phyloP scores from a whole-genome alignment of 1,140 invertebrate genomes.

The Nixonia krombeini region DNA sequence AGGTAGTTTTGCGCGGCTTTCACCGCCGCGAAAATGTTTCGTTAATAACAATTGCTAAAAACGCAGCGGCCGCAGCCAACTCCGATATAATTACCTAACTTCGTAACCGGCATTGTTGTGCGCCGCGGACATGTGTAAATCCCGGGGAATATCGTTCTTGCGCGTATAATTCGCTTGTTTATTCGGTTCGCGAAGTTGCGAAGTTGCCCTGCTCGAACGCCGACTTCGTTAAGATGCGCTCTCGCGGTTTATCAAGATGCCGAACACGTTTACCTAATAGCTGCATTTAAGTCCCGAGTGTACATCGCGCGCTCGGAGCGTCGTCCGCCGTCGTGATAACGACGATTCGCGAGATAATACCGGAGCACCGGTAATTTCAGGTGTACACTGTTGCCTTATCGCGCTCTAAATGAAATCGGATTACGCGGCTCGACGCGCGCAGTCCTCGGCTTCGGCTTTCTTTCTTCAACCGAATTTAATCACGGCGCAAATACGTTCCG shows the following conservation, averaged over 20 bases:
- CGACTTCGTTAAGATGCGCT: constrained; percentile 37
- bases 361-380: constrained; percentile 44
- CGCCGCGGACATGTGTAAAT: too few relatives aligned
- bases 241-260: constrained; percentile 46
- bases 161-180: constrained; percentile 35
- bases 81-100: background rate
- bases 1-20: too few relatives aligned
- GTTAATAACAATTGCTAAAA: too few relatives aligned
- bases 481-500: too few relatives aligned
- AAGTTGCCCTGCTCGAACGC: constrained; percentile 11
- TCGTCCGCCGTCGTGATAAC: constrained; percentile 36
- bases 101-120: background rate
- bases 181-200: constrained; percentile 28
- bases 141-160: constrained; percentile 26
- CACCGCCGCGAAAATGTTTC: too few relatives aligned
- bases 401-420: constrained; percentile 41
- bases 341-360: constrained; percentile 37
- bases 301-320: constrained; percentile 42
- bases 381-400: constrained; percentile 42
- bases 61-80: too few relatives aligned
- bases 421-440: constrained; percentile 26
- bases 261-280: constrained; percentile 50
- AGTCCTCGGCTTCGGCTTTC: too few relatives aligned
- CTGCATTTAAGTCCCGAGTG: constrained; percentile 49
- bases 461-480: too few relatives aligned